Evolutionary conservation across 2,888 invertebrate species (phyloP).

Genomic region (Torymus tubicola): DNA sequence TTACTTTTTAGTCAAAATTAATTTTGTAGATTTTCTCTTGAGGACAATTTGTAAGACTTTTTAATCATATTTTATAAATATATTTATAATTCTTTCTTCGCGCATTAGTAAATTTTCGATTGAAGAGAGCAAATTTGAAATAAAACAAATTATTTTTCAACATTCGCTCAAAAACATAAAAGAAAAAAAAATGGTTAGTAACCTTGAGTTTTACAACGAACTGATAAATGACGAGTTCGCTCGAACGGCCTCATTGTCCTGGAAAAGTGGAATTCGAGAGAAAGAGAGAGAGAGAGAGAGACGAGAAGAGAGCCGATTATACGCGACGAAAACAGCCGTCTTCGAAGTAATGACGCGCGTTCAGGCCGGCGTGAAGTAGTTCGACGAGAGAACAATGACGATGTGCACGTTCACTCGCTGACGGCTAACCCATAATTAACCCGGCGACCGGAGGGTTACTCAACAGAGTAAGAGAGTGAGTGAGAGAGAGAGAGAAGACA

Average conservation of each 20-base stretch:
- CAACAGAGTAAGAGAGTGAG: slow-evolving; percentile 12
- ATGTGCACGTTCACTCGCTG: slow-evolving; percentile 21
- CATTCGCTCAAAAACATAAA: too few species aligned
- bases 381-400: slow-evolving; percentile 24
- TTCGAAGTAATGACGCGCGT: slow-evolving; percentile 28
- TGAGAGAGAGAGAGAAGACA: background rate
- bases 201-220: too few species aligned
- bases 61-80: too few species aligned
- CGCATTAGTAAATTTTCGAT: too few species aligned
- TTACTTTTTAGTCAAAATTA: background rate
- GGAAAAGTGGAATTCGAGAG: slow-evolving; percentile 9
- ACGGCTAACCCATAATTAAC: slow-evolving; percentile 24
- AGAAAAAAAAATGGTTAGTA: too few species aligned
- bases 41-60: too few species aligned
- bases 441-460: background rate
- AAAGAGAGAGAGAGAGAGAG: background rate
- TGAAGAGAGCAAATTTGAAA: too few species aligned
- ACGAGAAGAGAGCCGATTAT: background rate
- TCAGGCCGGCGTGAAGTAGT: slow-evolving; percentile 15
- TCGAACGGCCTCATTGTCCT: background rate
- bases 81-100: too few species aligned
- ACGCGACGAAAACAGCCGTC: background rate
- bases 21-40: background rate
- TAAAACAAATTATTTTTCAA: too few species aligned
- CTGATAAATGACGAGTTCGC: too few species aligned